Percentiles rank a stretch among this genome's conserved stretches.
These are phyloP conservation scores for Plemyria rubiginata DNA, from an alignment of 2,888 invertebrate species.

Conservation along the genomic window DNA sequence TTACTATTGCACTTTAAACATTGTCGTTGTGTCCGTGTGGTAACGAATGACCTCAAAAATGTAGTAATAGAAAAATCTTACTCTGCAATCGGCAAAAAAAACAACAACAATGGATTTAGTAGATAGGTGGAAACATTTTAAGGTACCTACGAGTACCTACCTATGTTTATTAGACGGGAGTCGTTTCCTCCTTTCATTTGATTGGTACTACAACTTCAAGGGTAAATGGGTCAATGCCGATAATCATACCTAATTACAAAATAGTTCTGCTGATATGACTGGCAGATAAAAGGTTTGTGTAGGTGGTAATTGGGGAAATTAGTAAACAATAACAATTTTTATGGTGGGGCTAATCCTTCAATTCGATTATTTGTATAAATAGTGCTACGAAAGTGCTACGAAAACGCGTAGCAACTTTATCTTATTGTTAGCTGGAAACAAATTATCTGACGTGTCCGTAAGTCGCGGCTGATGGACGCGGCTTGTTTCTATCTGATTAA, in stretches of 20 bases:
- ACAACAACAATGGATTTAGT: not conserved
- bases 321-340: not conserved
- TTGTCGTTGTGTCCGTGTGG: too few relatives aligned
- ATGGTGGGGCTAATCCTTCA: not conserved
- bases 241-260: not conserved
- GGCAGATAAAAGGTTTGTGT: not conserved
- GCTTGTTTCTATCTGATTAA: too few relatives aligned
- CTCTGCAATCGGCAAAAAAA: not conserved
- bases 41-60: too few relatives aligned
- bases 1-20: too few relatives aligned
- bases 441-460: too few relatives aligned
- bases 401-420: conserved; percentile 8
- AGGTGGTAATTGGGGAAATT: not conserved
- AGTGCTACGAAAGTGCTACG: conserved; percentile 12
- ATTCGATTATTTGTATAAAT: not conserved
- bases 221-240: conserved; percentile 22
- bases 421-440: too few relatives aligned
- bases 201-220: conserved; percentile 37
- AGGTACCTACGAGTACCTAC: not conserved
- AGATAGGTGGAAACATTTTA: not conserved
- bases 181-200: conserved; percentile 49
- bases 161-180: not conserved
- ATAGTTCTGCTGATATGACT: not conserved
- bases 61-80: too few relatives aligned
- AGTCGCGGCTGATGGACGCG: too few relatives aligned